Percentiles rank a stretch among this genome's conserved stretches.
phyloP scores from a whole-genome alignment of 2,888 invertebrate genomes.

The Drosophila prostipennis region DNA sequence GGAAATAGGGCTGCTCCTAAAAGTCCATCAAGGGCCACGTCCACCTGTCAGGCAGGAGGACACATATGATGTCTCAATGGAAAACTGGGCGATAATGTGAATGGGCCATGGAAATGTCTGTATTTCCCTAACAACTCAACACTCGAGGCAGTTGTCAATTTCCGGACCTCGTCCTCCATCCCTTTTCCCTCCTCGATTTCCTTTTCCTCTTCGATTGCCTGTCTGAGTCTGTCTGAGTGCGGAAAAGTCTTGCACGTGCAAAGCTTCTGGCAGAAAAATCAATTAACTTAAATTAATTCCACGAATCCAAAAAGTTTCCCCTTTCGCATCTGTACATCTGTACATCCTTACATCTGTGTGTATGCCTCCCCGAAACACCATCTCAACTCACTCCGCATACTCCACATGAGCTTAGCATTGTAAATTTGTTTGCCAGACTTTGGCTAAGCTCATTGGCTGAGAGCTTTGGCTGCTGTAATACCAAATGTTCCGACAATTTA shows the following conservation, averaged over 20 bases:
- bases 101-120: slow-evolving; percentile 55
- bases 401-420: slow-evolving; percentile 61
- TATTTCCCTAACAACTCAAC: slow-evolving; percentile 75
- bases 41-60: slow-evolving; percentile 24
- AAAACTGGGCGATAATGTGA: slow-evolving; percentile 21
- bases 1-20: slow-evolving; percentile 40
- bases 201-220: slow-evolving; percentile 26
- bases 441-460: slow-evolving; percentile 60
- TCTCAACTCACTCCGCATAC: not conserved
- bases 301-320: slow-evolving; percentile 35
- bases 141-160: slow-evolving; percentile 60
- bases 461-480: slow-evolving; percentile 59
- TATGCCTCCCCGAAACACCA: not conserved
- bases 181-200: slow-evolving; percentile 11
- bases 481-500: slow-evolving; percentile 70
- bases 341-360: slow-evolving; percentile 5
- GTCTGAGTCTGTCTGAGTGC: slow-evolving; percentile 7
- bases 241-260: slow-evolving; percentile 55
- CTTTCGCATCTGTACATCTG: slow-evolving; percentile 1
- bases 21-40: slow-evolving; percentile 14
- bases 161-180: slow-evolving; percentile 16
- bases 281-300: slow-evolving; percentile 76
- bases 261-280: slow-evolving; percentile 63
- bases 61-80: slow-evolving; percentile 41
- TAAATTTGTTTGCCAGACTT: slow-evolving; percentile 60